Conservation (phyloP, 2,113 vertebrate species). For the Danionella cerebrum region DNA sequence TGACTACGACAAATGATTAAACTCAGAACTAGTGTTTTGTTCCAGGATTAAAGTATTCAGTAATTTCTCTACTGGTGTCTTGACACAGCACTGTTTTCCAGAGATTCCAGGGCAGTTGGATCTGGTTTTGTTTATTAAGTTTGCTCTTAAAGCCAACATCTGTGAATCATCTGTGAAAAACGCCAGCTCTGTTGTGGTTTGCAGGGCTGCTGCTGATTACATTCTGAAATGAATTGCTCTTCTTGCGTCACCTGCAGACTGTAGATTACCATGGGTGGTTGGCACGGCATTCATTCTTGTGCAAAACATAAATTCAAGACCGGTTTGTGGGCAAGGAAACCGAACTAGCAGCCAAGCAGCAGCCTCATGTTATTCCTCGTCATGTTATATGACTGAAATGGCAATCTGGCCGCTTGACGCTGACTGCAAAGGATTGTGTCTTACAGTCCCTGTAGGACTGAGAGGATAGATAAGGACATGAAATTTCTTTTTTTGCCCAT, state of each 20-base stretch:
- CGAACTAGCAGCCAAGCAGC: too few relatives aligned
- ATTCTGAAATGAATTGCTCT: not conserved
- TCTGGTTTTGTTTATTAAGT: conserved; percentile 7
- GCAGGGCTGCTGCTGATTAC: not conserved
- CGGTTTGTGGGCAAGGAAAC: conserved; percentile 1
- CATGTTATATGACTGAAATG: too few relatives aligned
- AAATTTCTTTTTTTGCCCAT: too few relatives aligned
- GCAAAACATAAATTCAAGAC: conserved; percentile 19
- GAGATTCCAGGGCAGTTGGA: not conserved
- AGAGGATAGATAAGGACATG: too few relatives aligned
- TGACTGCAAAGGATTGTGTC: too few relatives aligned
- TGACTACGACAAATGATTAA: not conserved
- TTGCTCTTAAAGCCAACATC: conserved; percentile 3
- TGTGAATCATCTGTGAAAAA: not conserved
- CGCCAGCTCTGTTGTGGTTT: conserved; percentile 5
- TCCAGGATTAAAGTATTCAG: not conserved
- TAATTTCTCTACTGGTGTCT: not conserved
- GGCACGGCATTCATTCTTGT: conserved; percentile 9
- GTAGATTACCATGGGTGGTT: not conserved
- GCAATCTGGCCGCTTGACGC: too few relatives aligned
- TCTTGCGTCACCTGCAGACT: not conserved
- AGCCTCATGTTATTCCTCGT: too few relatives aligned
- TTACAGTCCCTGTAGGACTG: too few relatives aligned
- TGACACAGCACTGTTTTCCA: not conserved
- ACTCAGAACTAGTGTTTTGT: not conserved